Percentiles rank a stretch among this genome's conserved stretches.
These are phyloP conservation scores for Scatophagus argus DNA, from an alignment of 2,113 vertebrate species.

Conservation along the genomic window DNA sequence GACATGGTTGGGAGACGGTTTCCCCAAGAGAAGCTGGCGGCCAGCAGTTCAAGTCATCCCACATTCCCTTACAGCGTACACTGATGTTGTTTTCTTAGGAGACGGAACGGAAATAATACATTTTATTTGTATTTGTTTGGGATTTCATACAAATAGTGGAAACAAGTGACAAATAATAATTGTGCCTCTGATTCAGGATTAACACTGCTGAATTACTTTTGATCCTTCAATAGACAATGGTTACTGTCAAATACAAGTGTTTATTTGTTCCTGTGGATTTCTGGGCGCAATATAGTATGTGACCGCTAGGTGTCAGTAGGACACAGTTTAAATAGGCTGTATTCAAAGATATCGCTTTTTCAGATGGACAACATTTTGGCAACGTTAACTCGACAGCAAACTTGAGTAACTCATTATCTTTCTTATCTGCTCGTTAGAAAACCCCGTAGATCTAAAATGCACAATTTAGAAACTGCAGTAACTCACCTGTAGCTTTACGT, in stretches of 20 bases:
- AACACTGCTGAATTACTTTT: neutral
- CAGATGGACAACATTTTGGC: neutral
- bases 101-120: neutral
- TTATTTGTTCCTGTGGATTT: neutral
- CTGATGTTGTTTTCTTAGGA: slow-evolving; percentile 44
- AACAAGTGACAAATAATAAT: neutral
- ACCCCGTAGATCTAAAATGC: neutral
- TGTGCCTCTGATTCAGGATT: neutral
- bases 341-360: neutral
- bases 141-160: neutral
- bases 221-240: neutral
- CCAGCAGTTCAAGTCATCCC: slow-evolving; percentile 95
- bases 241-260: neutral
- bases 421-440: neutral
- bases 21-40: slow-evolving; percentile 84
- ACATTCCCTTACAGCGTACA: slow-evolving; percentile 86
- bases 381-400: neutral
- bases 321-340: neutral
- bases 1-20: slow-evolving; percentile 87
- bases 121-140: neutral
- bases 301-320: slow-evolving; percentile 61
- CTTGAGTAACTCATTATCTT: neutral
- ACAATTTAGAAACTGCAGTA: neutral
- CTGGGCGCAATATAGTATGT: neutral
- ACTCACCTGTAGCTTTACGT: slow-evolving; percentile 61